A percentile compares a stretch with the other conserved stretches of the same genome.
Evolutionary conservation across 2,797 vertebrate species (phyloP).

Genomic region (Intellagama lesueurii): DNA sequence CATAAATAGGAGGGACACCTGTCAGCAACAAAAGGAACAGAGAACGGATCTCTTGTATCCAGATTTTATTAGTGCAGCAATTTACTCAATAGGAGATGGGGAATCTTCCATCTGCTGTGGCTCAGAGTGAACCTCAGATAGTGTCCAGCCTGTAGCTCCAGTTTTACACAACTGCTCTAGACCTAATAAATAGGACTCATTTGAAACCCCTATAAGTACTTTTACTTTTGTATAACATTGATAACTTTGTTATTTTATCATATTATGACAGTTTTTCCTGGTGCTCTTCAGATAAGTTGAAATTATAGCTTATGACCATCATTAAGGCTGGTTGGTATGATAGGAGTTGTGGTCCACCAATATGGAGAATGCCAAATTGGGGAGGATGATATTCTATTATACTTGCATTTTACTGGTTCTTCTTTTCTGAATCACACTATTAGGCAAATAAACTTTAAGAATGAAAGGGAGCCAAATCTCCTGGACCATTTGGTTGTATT

Average conservation of each 20-base stretch:
- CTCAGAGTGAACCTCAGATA: background rate
- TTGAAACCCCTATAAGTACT: background rate
- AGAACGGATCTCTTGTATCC: background rate
- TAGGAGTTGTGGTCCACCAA: background rate
- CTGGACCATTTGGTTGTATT: conserved; percentile 36
- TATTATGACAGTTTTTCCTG: background rate
- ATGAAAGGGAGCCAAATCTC: conserved; percentile 20
- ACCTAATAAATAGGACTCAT: background rate
- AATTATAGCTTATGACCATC: background rate
- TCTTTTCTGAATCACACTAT: background rate
- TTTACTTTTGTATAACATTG: background rate
- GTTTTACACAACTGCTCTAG: no score
- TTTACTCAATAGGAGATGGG: background rate
- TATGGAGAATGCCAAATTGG: background rate
- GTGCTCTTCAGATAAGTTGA: background rate
- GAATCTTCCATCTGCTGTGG: background rate
- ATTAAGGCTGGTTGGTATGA: background rate
- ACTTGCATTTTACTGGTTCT: background rate
- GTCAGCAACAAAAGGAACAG: background rate
- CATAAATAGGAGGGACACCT: background rate
- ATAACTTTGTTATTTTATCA: background rate
- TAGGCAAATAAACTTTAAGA: background rate
- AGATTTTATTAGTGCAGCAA: background rate
- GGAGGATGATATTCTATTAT: background rate
- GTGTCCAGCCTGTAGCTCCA: background rate